phyloP scores from a whole-genome alignment of 2,888 invertebrate species.

The Cryptus armator region DNA sequence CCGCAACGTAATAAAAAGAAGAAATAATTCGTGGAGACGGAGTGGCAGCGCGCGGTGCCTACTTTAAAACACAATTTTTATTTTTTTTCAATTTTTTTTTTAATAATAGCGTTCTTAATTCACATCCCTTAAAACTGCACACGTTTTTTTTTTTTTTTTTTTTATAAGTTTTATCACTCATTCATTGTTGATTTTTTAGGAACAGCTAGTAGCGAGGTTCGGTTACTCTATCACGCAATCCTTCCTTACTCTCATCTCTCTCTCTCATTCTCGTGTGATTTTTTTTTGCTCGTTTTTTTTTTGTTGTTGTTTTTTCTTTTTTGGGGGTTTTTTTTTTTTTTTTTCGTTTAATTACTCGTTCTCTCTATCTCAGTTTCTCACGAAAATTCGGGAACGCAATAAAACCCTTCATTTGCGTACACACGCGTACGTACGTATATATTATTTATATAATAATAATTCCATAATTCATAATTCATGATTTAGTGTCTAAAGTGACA shows the following conservation, averaged over 20 bases:
- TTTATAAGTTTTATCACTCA: constrained; percentile 79
- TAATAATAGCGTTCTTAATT: constrained; percentile 73
- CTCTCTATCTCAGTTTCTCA: constrained; percentile 48
- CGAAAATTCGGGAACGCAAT: constrained; percentile 67
- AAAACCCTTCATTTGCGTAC: constrained; percentile 73
- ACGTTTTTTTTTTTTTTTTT: constrained; percentile 61
- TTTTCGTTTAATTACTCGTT: constrained; percentile 32
- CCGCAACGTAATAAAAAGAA: constrained; percentile 7
- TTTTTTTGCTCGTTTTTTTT: constrained; percentile 58
- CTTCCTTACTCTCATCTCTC: constrained; percentile 77
- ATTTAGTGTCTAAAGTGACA: constrained; percentile 69
- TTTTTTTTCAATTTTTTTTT: constrained; percentile 49
- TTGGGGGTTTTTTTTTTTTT: constrained; percentile 14
- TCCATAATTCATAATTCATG: constrained; percentile 65
- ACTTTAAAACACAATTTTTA: constrained; percentile 55
- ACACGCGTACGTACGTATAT: constrained; percentile 82
- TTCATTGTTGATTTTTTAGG: constrained; percentile 83
- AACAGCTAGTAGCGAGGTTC: constrained; percentile 85
- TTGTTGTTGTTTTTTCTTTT: neutral
- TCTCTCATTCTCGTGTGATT: constrained; percentile 43
- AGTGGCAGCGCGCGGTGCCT: constrained; percentile 69
- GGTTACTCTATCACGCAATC: constrained; percentile 85
- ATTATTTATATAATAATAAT: constrained; percentile 69
- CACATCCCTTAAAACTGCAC: constrained; percentile 80
- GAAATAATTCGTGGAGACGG: constrained; percentile 62